Percentiles rank a stretch among this genome's conserved stretches.
Conservation (phyloP, 1,140 invertebrate genomes). For the Pissodes strobi region DNA sequence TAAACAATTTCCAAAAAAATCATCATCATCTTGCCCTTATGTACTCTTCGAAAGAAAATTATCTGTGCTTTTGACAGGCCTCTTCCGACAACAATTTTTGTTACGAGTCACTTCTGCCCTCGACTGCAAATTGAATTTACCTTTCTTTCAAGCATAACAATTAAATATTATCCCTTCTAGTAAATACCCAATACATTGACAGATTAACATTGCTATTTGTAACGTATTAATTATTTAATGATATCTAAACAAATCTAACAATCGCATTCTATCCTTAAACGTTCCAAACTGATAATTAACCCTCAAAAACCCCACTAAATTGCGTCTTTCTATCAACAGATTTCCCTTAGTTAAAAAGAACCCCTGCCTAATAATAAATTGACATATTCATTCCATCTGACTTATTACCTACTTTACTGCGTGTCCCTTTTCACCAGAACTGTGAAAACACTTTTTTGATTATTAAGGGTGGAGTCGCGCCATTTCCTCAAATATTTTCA, state of each 20-base stretch:
- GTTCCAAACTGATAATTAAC: not conserved
- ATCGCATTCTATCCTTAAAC: too few species aligned
- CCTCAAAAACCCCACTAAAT: not conserved
- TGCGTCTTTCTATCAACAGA: conserved; percentile 19
- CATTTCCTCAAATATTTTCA: not conserved
- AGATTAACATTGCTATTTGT: too few species aligned
- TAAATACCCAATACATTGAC: too few species aligned
- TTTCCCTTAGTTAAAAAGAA: conserved; percentile 20
- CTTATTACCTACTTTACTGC: conserved; percentile 33
- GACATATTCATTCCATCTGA: conserved; percentile 30
- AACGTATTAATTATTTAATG: too few species aligned
- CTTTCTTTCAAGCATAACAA: too few species aligned
- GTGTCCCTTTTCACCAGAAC: conserved; percentile 29
- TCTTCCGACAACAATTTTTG: not conserved
- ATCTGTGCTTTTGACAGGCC: too few species aligned
- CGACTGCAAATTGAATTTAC: not conserved
- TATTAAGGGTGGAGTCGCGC: conserved; percentile 20
- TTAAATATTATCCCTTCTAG: too few species aligned
- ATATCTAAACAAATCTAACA: too few species aligned
- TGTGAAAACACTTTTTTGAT: conserved; percentile 33
- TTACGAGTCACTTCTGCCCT: too few species aligned
- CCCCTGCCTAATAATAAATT: conserved; percentile 27
- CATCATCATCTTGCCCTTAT: not conserved
- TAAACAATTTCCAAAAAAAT: not conserved
- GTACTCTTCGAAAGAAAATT: not conserved